These are phyloP conservation scores for Passer montanus DNA, from an alignment of 2,113 vertebrate genomes.

Conservation along the genomic window DNA sequence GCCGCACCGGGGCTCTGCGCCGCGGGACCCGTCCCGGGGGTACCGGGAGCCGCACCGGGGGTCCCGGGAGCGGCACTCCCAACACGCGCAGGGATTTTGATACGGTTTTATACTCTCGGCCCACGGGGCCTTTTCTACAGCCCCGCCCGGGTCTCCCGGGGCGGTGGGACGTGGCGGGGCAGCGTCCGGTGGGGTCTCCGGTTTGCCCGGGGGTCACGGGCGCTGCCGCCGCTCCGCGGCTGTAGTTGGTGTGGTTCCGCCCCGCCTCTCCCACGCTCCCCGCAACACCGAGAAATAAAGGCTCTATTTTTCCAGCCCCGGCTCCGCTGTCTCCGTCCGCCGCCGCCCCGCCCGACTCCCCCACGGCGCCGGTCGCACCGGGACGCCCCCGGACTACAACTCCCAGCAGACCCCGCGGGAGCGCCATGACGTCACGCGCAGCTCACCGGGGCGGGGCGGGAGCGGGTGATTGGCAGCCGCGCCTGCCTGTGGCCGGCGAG, in stretches of 20 bases:
- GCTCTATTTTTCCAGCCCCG: neutral
- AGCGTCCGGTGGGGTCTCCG: neutral
- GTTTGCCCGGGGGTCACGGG: neutral
- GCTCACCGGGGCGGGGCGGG: neutral
- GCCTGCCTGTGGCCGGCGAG: neutral
- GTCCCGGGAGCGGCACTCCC: neutral
- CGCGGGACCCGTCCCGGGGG: no score
- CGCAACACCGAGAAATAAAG: neutral
- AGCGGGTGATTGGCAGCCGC: fast-evolving
- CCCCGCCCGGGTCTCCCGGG: neutral
- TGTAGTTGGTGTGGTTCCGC: neutral
- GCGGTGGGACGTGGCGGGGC: neutral
- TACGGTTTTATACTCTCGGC: neutral
- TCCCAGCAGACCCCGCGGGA: neutral
- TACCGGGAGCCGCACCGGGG: neutral
- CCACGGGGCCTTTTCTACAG: neutral
- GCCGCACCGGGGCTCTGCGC: neutral
- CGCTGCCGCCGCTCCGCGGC: neutral
- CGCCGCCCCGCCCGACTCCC: neutral
- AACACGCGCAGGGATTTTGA: neutral
- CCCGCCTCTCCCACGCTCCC: neutral
- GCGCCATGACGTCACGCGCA: fast-evolving
- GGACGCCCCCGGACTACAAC: neutral
- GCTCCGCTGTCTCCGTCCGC: neutral
- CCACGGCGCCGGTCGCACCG: fast-evolving